Percentiles rank a stretch among this genome's conserved stretches.
phyloP scores from a whole-genome alignment of 2,113 vertebrate species.

The Anseranas semipalmata region DNA sequence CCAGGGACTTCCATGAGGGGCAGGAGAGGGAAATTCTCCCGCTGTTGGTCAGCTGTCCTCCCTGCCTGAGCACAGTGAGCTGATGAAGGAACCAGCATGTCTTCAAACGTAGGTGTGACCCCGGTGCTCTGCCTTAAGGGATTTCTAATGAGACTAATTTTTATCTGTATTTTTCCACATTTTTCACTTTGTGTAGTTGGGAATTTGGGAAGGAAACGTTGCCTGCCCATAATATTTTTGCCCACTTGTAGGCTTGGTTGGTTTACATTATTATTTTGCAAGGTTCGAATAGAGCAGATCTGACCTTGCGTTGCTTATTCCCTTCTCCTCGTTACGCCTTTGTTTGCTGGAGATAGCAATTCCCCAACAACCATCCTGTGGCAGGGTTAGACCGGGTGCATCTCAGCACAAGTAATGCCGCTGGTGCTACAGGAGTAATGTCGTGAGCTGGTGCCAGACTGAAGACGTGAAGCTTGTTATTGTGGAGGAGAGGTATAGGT shows the following conservation, averaged over 20 bases:
- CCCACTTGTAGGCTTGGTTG: not conserved
- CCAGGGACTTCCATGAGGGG: not conserved
- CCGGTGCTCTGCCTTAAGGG: not conserved
- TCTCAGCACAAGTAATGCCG: not conserved
- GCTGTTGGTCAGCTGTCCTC: not conserved
- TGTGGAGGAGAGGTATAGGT: not conserved
- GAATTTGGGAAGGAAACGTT: not conserved
- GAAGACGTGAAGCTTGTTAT: not conserved
- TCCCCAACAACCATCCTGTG: not conserved
- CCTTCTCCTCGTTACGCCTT: not conserved
- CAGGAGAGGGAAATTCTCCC: not conserved
- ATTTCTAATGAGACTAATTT: not conserved
- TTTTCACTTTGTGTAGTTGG: not conserved
- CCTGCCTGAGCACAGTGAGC: not conserved
- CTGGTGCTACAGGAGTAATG: not conserved
- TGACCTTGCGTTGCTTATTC: not conserved
- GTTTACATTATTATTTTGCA: not conserved
- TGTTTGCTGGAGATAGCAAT: not conserved
- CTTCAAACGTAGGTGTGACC: not conserved
- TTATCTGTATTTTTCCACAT: not conserved
- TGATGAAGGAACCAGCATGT: no score
- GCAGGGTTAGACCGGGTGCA: accelerated
- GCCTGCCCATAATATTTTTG: not conserved
- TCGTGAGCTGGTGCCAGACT: not conserved
- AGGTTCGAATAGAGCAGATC: not conserved